Evolutionary conservation across 2,797 vertebrate genomes (phyloP), one percentile per base, ranked within the genome.

Genomic region (Sebastiscus albofasciatus): DNA sequence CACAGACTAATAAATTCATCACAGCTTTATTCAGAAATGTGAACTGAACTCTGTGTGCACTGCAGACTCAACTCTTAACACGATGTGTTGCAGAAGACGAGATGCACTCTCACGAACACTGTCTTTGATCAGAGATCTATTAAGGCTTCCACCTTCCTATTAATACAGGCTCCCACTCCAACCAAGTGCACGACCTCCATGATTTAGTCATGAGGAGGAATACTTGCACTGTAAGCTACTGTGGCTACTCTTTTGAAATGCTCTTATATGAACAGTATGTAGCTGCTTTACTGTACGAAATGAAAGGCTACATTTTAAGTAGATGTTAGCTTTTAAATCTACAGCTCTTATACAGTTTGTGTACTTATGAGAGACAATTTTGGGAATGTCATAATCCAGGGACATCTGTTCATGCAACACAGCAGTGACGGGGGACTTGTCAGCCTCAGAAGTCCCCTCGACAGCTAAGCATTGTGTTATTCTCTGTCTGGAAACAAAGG

Each of bases 401-500:
- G 65, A 55, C 67, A 65, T 86, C 58, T 89, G 70, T 74, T 84
- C 65, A 75, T 68, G 52, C 62, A 73, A 26, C 60, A 67, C 55
- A 73, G 72, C 75, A 52, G 42, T 76, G 61, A 78, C 24, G 42
- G 74, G 49, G 46, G 68, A 69, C 18, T 39, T 78, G 73, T 85
- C 76, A 71, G 68, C 64, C 54, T 79, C 39, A 73, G 59, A 73
- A 36, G 18, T 64, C 69, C 31, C 67, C 36, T 72, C 6, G 22
- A 71, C 72, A 75, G 68, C 62, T 31, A 34, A 76, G 65, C 49
- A 72, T 62, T 81, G 72, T 84, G 72, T 69, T 56, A 42, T 60
- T 83, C 54, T 68, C 13, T 67, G 12, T 75, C 24, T 77, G 36
- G 65, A 96, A 95, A 94, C 95, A 94, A 87, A 94, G 89, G 33